A percentile compares a stretch with the other conserved stretches of the same genome.
Evolutionary conservation across 37 sponge, comb jelly and placozoan species (phyloP).

Genomic region (Chondrosia reniformis): DNA sequence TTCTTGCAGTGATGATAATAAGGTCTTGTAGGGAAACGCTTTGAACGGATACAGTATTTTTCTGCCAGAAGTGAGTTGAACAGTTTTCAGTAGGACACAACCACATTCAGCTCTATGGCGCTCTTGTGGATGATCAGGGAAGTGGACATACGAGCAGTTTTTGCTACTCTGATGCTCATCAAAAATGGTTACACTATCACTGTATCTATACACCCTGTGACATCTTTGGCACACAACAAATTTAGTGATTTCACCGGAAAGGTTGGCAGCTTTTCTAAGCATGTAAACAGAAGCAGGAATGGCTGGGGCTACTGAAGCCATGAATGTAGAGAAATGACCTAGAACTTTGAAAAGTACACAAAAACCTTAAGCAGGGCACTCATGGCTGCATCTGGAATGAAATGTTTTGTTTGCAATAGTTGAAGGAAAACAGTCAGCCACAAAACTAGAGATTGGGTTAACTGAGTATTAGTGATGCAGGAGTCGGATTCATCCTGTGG

Average conservation of each 20-base stretch:
- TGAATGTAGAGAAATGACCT: not conserved
- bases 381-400: not conserved
- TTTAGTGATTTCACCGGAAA: not conserved
- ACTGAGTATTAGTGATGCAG: not conserved
- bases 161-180: constrained; percentile 7
- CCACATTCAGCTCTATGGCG: not conserved
- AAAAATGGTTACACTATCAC: constrained; percentile 7
- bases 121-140: constrained; percentile 47
- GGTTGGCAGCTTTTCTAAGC: not conserved
- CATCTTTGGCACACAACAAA: constrained; percentile 21
- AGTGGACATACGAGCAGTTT: constrained; percentile 29
- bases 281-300: not conserved
- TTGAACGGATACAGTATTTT: constrained; percentile 23
- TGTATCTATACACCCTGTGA: not conserved
- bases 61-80: constrained; percentile 10
- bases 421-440: not conserved
- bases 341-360: not conserved
- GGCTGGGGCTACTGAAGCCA: not conserved
- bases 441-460: not conserved
- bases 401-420: not conserved
- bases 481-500: not conserved
- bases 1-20: constrained; percentile 14
- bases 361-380: constrained; percentile 2
- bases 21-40: constrained; percentile 31
- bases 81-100: constrained; percentile 26